These are phyloP conservation scores for Biston betularia DNA, from an alignment of 2,888 invertebrate species.

Conservation along the genomic window DNA sequence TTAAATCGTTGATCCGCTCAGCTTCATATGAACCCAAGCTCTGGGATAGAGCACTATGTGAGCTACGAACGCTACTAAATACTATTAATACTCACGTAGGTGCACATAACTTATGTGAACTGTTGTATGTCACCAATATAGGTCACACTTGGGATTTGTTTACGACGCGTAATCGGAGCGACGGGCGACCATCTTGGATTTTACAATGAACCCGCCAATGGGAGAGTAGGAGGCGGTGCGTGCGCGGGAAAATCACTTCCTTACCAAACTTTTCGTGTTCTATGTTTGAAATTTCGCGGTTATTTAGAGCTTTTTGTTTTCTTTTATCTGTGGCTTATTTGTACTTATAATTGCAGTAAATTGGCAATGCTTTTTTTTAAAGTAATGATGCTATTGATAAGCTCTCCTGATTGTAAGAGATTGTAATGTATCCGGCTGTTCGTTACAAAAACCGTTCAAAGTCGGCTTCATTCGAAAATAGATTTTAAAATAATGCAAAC, in stretches of 20 bases:
- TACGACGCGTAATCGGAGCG: conserved; percentile 63
- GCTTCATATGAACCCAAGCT: background rate
- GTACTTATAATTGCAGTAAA: too few species aligned
- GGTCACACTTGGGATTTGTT: conserved; percentile 59
- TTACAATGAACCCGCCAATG: conserved; percentile 69
- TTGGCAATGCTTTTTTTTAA: too few species aligned
- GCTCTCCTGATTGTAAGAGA: too few species aligned
- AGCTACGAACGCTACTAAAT: background rate
- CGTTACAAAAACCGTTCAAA: too few species aligned
- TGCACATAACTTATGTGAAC: conserved; percentile 1
- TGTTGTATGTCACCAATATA: conserved; percentile 49
- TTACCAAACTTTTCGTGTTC: background rate
- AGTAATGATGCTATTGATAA: too few species aligned
- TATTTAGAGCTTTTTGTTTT: too few species aligned
- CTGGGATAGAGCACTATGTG: background rate
- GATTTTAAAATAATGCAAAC: too few species aligned
- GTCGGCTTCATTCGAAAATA: too few species aligned
- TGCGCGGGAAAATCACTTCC: conserved; percentile 47
- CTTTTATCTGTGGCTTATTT: too few species aligned
- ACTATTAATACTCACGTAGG: background rate
- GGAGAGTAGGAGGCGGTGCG: conserved; percentile 66
- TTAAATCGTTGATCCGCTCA: too few species aligned
- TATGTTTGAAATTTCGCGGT: background rate
- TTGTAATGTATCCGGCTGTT: too few species aligned
- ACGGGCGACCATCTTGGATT: conserved; percentile 76